Percentiles rank a stretch among this genome's conserved stretches.
phyloP scores from a whole-genome alignment of 2,888 invertebrate species.

The Lepidonotus clava region DNA sequence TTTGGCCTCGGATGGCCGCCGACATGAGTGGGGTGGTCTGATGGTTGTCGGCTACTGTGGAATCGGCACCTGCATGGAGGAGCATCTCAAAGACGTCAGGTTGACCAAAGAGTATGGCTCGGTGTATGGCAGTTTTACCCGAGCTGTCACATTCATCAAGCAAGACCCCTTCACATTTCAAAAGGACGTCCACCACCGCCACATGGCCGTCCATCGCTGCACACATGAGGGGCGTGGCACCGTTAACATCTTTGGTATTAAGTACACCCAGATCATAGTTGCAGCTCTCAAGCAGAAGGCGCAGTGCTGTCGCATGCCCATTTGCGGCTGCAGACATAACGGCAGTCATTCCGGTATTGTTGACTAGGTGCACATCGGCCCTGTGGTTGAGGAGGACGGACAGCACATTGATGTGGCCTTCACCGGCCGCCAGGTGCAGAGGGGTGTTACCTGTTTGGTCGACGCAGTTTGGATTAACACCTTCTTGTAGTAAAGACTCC shows the following conservation, averaged over 20 bases:
- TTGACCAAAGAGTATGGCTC: neutral
- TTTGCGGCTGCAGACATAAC: neutral
- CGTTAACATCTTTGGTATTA: neutral
- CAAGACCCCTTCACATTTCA: neutral
- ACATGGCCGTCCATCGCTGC: conserved; percentile 2
- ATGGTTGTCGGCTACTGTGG: neutral
- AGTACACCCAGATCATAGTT: neutral
- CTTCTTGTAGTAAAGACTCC: conserved; percentile 63
- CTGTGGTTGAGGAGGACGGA: neutral
- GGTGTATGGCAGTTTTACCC: conserved; percentile 4
- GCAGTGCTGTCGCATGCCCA: neutral
- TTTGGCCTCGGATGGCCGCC: neutral
- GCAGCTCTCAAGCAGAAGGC: neutral
- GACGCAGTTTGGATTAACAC: conserved; percentile 66
- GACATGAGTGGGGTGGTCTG: conserved; percentile 33
- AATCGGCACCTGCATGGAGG: conserved; percentile 2
- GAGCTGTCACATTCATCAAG: neutral
- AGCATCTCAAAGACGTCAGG: conserved; percentile 5
- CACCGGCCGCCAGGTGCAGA: conserved; percentile 65
- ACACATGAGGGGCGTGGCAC: neutral
- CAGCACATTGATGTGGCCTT: neutral
- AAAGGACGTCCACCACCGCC: neutral
- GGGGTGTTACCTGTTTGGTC: conserved; percentile 65
- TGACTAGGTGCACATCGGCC: neutral
- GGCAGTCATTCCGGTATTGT: neutral